Evolutionary conservation across 2,113 vertebrate genomes (phyloP).

Genomic region (Meleagris gallopavo): DNA sequence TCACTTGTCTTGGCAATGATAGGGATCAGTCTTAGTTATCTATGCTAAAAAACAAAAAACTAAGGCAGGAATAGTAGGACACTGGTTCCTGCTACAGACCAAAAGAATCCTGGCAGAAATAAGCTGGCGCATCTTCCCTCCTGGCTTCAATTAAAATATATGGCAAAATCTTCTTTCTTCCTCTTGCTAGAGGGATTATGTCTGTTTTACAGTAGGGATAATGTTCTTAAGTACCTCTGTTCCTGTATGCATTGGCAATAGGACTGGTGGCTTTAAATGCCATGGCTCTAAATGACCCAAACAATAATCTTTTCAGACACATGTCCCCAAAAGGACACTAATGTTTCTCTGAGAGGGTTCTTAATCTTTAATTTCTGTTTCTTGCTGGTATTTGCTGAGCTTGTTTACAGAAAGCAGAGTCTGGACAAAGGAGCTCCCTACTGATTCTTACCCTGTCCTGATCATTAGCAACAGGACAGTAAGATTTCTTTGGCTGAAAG

Average conservation of each 20-base stretch:
- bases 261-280: neutral
- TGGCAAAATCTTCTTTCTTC: neutral
- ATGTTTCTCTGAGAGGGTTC: neutral
- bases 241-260: neutral
- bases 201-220: neutral
- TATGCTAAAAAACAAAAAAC: neutral
- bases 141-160: neutral
- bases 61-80: neutral
- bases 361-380: neutral
- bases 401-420: neutral
- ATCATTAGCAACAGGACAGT: neutral
- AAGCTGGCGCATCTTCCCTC: neutral
- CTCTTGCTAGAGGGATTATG: neutral
- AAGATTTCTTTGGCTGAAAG: neutral
- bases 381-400: neutral
- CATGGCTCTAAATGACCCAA: neutral
- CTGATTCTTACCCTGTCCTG: neutral
- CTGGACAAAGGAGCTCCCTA: neutral
- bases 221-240: neutral
- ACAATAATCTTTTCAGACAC: neutral
- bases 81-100: neutral
- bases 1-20: neutral
- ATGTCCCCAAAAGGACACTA: neutral
- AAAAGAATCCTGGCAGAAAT: conserved; percentile 6
- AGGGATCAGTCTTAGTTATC: neutral